These are phyloP conservation scores for Trichoplusia ni DNA, from an alignment of 1,140 invertebrate species.

Conservation along the genomic window DNA sequence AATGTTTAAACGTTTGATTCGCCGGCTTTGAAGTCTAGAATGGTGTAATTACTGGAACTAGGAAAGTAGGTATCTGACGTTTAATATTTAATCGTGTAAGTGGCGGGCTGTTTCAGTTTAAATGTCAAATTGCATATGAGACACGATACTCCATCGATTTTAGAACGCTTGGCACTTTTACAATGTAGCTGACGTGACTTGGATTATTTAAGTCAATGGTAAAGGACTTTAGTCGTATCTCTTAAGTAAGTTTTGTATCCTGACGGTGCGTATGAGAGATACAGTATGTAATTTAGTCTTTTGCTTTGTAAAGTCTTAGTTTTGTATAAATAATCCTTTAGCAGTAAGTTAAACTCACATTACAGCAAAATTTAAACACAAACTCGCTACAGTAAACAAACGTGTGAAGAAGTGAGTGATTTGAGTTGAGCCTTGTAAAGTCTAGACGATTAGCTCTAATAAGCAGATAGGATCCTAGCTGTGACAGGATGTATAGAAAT, in stretches of 20 bases:
- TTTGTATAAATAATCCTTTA: background rate
- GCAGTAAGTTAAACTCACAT: background rate
- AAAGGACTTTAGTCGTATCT: too few species aligned
- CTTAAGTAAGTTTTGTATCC: too few species aligned
- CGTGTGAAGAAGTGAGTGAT: background rate
- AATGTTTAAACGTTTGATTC: background rate
- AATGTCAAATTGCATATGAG: background rate
- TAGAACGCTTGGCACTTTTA: background rate
- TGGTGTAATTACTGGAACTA: slow-evolving; percentile 1
- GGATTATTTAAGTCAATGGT: too few species aligned
- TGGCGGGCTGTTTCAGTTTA: background rate
- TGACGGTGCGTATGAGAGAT: too few species aligned
- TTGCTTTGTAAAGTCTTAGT: too few species aligned
- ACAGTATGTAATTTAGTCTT: too few species aligned
- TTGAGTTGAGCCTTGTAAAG: background rate
- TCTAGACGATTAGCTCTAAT: background rate
- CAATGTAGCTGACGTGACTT: background rate
- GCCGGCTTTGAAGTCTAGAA: slow-evolving; percentile 12
- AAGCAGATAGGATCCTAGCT: background rate
- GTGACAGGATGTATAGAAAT: background rate
- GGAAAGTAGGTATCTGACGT: background rate
- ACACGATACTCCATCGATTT: background rate
- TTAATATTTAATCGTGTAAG: slow-evolving; percentile 3
- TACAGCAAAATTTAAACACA: too few species aligned
- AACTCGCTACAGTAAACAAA: background rate